Evolutionary conservation across 2,888 invertebrate genomes (phyloP), one percentile per base, ranked within the genome.

Genomic region (Melanotus villosus): DNA sequence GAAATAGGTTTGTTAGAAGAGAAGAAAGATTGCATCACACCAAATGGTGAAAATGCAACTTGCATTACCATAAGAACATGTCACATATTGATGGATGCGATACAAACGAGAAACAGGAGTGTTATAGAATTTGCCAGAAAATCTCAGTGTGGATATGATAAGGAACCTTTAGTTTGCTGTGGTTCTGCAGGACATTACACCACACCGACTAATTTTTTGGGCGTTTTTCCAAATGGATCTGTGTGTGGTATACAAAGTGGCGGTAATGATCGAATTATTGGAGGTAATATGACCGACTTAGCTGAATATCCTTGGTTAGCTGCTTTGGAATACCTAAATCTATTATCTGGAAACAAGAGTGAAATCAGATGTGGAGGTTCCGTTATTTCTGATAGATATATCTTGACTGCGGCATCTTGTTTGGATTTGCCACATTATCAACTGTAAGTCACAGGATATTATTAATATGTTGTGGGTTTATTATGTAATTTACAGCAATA

Each of bases 131-230:
- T 82, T 71, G 78, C 88, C 21, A 82, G 84, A 41, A 77, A 79
- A 64, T 86, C 88, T 0, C 85, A 86, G 38, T 88, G 88, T 66
- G 88, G 88, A 0, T 88, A 87, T 73, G 83, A 84, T 0, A 80
- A 82, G 21, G 75, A 77, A 0, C 87, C 87, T 0, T 82, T 75
- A 23, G 87, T 88, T 0, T 88, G 88, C 77, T 88, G 88, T 56
- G 77, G 77, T 3, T 56, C 73, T 12, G 10, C 12, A 14, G 62
- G 43, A 4, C 62, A 10, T 9, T 10, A 32, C 7, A 32, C 1
- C 10, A 10, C n/a, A n/a, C n/a, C 9, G 7, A 26, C 3, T 3
- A 5, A 6, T 26, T 26, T 26, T 26, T 26, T 1, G 9, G 32
- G 10, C 7, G 32, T 10, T 32, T 9, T 9, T 1, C 9, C 10